Conservation (phyloP, 2,113 vertebrate species). For the Corydoras maculifer region DNA sequence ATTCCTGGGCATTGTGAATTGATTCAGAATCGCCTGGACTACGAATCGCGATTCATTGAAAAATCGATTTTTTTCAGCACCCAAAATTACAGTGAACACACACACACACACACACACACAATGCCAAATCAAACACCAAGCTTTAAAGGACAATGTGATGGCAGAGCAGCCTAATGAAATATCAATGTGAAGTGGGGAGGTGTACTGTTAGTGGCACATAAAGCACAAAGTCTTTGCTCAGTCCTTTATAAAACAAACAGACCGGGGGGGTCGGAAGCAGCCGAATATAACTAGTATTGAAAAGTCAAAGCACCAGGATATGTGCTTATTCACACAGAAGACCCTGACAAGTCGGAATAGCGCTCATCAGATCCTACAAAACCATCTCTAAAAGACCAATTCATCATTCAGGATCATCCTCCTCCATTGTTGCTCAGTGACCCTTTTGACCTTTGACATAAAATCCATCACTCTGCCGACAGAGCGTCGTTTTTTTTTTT, state of each 20-base stretch:
- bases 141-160: no score
- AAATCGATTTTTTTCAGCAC: no score
- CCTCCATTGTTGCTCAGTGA: slow-evolving; percentile 2
- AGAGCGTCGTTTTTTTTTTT: slow-evolving; percentile 3
- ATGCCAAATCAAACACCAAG: background rate
- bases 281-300: background rate
- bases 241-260: background rate
- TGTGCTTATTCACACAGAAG: slow-evolving; percentile 8
- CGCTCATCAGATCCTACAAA: background rate
- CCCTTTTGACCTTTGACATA: slow-evolving; percentile 14
- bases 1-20: no score
- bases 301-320: background rate
- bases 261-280: no score
- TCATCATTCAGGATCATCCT: slow-evolving; percentile 13
- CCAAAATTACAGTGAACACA: background rate
- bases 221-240: background rate
- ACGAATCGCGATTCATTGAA: no score
- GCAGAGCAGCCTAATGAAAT: no score
- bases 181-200: no score
- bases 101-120: background rate
- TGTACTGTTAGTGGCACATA: no score
- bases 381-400: background rate
- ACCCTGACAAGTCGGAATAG: background rate
- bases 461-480: background rate
- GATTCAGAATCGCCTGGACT: no score